phyloP scores from a whole-genome alignment of 2,797 vertebrate species.

The Gymnothorax reevesii region DNA sequence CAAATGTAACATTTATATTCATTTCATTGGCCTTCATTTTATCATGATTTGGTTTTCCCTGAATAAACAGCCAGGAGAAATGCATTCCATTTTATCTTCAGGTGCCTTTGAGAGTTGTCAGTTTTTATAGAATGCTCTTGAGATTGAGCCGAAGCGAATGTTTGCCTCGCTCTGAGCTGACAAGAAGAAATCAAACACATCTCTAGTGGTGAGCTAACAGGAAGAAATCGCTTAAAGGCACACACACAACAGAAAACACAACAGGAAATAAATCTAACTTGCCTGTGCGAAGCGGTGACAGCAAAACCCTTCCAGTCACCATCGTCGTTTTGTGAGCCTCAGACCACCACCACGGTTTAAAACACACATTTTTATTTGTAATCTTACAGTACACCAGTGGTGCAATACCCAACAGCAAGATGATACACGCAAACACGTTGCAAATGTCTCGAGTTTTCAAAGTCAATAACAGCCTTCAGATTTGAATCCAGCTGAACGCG shows the following conservation, averaged over 20 bases:
- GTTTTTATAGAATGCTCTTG: neutral
- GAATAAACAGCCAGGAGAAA: neutral
- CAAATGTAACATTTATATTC: no score
- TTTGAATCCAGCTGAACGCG: no score
- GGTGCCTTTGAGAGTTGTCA: neutral
- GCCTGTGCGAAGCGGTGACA: neutral
- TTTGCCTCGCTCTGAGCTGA: neutral
- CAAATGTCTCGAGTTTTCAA: no score
- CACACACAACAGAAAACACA: neutral
- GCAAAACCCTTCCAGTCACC: neutral
- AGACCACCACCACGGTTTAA: no score
- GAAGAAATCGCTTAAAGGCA: neutral
- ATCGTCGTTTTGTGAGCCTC: neutral
- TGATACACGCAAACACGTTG: no score
- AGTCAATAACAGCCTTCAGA: no score
- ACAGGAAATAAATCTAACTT: neutral
- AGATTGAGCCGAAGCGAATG: neutral
- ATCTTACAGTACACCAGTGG: no score
- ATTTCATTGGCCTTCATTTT: neutral
- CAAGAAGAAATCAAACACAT: slow-evolving; percentile 5
- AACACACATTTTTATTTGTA: no score
- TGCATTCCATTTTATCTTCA: neutral
- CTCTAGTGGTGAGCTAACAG: neutral
- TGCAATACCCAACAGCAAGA: no score
- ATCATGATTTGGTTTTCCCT: neutral